These are phyloP conservation scores for Corythornis leucogaster DNA, from an alignment of 2,797 vertebrate species.

Conservation along the genomic window DNA sequence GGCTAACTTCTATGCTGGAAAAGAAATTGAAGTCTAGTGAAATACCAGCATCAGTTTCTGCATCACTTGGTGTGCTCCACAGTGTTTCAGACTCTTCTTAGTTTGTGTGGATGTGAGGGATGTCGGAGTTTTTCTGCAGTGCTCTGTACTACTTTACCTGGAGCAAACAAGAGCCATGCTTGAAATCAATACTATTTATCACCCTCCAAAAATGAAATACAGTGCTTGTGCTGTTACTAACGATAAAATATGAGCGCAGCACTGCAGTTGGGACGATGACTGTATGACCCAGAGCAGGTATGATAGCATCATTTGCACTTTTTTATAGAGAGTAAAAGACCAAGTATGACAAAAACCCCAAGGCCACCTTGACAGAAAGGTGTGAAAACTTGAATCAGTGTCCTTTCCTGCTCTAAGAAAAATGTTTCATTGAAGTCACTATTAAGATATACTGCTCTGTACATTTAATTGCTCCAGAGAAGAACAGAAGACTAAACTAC, in stretches of 20 bases:
- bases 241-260: conserved; percentile 31
- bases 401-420: neutral
- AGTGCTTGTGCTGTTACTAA: neutral
- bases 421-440: neutral
- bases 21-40: neutral
- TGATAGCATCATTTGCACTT: conserved; percentile 13
- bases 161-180: neutral
- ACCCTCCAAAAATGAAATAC: neutral
- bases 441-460: neutral
- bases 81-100: neutral
- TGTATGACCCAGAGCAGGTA: neutral
- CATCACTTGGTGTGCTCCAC: neutral
- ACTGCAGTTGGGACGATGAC: neutral
- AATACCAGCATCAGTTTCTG: neutral
- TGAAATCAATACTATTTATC: conserved; percentile 39
- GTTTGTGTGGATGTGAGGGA: neutral
- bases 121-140: neutral
- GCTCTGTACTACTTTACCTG: neutral
- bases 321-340: conserved; percentile 14
- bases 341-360: conserved; percentile 34
- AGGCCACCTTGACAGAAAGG: conserved; percentile 20
- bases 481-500: neutral
- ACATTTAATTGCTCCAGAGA: neutral
- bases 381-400: conserved; percentile 15
- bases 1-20: neutral